These are phyloP conservation scores for Planiliza haematocheilus DNA, from an alignment of 2,113 vertebrate species.

Conservation along the genomic window DNA sequence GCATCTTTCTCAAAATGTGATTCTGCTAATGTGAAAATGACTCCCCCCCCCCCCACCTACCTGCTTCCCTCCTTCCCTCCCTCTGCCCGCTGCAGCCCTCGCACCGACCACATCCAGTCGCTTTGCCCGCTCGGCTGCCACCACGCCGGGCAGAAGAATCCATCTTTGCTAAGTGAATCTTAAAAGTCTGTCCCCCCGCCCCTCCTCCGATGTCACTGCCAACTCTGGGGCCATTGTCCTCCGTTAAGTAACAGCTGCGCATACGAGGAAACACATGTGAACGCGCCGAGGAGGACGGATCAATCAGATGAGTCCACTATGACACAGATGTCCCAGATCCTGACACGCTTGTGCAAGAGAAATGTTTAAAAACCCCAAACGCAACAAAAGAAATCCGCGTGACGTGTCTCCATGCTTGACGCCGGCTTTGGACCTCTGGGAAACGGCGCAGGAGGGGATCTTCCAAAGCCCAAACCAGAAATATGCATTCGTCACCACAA, in stretches of 20 bases:
- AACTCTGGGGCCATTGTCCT: constrained; percentile 38
- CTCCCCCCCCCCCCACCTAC: constrained; percentile 30
- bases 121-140: constrained; percentile 29
- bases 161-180: constrained; percentile 10
- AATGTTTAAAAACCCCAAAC: constrained; percentile 34
- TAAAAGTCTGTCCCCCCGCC: constrained; percentile 9
- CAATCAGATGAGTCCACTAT: constrained; percentile 28
- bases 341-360: constrained; percentile 60
- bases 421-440: constrained; percentile 53
- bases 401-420: constrained; percentile 53
- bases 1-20: constrained; percentile 80
- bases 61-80: background rate
- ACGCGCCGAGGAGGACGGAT: constrained; percentile 40
- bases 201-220: constrained; percentile 27
- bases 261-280: constrained; percentile 59
- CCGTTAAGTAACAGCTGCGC: constrained; percentile 47
- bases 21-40: constrained; percentile 79
- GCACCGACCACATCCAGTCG: constrained; percentile 17
- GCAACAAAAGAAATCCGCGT: constrained; percentile 68
- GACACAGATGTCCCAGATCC: constrained; percentile 62
- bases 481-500: constrained; percentile 56
- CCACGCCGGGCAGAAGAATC: constrained; percentile 16
- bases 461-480: constrained; percentile 62
- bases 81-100: constrained; percentile 19
- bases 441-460: constrained; percentile 44